A percentile compares a stretch with the other conserved stretches of the same genome.
These are phyloP conservation scores for Ranitomeya imitator DNA, from an alignment of 2,113 vertebrate genomes.

Conservation along the genomic window DNA sequence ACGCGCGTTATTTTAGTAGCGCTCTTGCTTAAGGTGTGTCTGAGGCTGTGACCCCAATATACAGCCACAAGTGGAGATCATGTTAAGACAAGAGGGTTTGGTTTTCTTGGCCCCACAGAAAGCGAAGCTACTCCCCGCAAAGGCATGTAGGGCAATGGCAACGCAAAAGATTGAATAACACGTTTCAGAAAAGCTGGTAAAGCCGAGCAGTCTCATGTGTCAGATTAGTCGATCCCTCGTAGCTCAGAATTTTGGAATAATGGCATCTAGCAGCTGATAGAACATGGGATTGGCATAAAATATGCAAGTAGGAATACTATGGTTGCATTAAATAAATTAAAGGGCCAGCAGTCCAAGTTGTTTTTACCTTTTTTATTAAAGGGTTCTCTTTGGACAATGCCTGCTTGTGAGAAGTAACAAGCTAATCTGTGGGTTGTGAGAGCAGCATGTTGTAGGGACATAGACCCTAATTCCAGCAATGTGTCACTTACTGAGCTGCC, in stretches of 20 bases:
- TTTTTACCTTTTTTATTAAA: not conserved
- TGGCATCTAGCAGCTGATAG: conserved; percentile 25
- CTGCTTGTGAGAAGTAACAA: no score
- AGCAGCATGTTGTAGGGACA: no score
- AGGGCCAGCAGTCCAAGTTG: not conserved
- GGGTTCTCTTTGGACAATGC: no score
- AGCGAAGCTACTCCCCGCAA: conserved; percentile 17
- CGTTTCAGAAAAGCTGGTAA: conserved; percentile 18
- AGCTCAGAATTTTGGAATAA: not conserved
- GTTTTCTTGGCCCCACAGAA: conserved; percentile 32
- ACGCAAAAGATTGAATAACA: conserved; percentile 4
- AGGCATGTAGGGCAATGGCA: conserved; percentile 39
- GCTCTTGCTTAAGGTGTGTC: conserved; percentile 16
- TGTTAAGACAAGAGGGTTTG: conserved; percentile 41
- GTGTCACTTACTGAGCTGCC: no score
- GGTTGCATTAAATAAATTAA: not conserved
- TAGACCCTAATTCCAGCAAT: no score
- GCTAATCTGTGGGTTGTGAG: no score
- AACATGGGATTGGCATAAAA: not conserved
- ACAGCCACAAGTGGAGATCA: not conserved
- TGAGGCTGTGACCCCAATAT: conserved; percentile 35
- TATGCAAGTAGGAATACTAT: not conserved
- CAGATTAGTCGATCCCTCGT: not conserved
- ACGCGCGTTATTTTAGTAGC: not conserved
- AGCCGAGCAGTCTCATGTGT: conserved; percentile 23